Evolutionary conservation across 2,797 vertebrate genomes (phyloP).

Genomic region (Acipenser ruthenus): DNA sequence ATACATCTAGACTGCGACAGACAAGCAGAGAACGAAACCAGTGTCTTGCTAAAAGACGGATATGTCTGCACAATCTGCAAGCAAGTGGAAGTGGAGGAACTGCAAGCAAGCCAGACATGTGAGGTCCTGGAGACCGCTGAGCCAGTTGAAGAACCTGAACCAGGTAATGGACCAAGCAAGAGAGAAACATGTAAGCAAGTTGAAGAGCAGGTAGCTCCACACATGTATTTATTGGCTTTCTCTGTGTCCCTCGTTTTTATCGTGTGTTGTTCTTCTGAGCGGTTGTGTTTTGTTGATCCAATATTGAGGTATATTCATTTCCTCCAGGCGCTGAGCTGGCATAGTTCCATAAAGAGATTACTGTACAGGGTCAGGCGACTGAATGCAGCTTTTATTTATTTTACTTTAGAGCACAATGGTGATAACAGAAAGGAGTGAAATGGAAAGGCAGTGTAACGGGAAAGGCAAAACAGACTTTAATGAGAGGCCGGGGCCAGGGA

Average conservation of each 20-base stretch:
- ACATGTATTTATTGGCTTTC: no score
- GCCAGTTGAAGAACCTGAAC: slow-evolving; percentile 32
- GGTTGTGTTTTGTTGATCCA: no score
- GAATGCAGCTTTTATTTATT: not conserved
- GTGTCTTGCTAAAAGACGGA: slow-evolving; percentile 73
- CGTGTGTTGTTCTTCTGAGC: no score
- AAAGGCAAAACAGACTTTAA: not conserved
- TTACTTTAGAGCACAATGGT: not conserved
- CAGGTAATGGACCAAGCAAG: slow-evolving; percentile 41
- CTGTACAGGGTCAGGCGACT: not conserved
- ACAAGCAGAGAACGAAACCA: slow-evolving; percentile 72
- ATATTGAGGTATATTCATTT: no score
- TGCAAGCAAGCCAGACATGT: slow-evolving; percentile 40
- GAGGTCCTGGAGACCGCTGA: slow-evolving; percentile 46
- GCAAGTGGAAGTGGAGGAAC: slow-evolving; percentile 54
- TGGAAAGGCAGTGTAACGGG: not conserved
- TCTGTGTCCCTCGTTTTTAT: no score
- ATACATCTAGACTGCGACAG: slow-evolving; percentile 90
- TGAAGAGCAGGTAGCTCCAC: no score
- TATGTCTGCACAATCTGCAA: slow-evolving; percentile 84
- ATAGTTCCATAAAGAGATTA: slow-evolving; percentile 4
- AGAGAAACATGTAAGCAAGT: no score
- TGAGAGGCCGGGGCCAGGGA: not conserved
- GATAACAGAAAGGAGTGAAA: not conserved
- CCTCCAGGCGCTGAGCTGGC: not conserved